A percentile compares a stretch with the other conserved stretches of the same genome.
phyloP scores from a whole-genome alignment of 2,888 invertebrate species.

The Cacoxenus indagator region DNA sequence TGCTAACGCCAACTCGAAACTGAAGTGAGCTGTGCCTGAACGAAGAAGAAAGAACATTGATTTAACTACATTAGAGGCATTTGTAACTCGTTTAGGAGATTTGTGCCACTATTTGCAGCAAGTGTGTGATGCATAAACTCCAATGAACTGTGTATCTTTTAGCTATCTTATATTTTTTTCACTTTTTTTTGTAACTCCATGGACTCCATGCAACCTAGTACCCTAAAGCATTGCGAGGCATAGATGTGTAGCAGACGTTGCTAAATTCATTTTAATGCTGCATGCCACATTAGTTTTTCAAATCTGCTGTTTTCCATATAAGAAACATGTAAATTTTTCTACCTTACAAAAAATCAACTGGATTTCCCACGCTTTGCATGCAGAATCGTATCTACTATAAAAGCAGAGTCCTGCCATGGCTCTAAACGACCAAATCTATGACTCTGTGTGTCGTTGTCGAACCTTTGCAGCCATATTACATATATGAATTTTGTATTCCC shows the following conservation, averaged over 20 bases:
- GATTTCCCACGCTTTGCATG: too few relatives aligned
- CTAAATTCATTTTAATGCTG: slow-evolving; percentile 20
- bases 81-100: slow-evolving; percentile 62
- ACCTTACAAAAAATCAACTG: not conserved
- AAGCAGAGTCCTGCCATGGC: too few relatives aligned
- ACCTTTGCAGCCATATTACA: slow-evolving; percentile 52
- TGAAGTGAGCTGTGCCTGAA: slow-evolving; percentile 32
- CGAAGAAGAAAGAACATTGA: slow-evolving; percentile 63
- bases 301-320: not conserved
- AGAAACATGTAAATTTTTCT: slow-evolving; percentile 1
- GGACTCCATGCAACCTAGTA: too few relatives aligned
- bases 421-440: too few relatives aligned
- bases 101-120: slow-evolving; percentile 36
- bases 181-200: not conserved
- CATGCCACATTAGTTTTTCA: slow-evolving; percentile 14
- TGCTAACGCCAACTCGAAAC: not conserved
- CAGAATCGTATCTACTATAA: too few relatives aligned
- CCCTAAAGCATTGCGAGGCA: too few relatives aligned
- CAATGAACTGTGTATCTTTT: not conserved
- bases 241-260: slow-evolving; percentile 14
- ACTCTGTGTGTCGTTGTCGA: too few relatives aligned
- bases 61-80: slow-evolving; percentile 70
- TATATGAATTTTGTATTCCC: slow-evolving; percentile 47
- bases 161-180: not conserved
- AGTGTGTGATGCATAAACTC: not conserved